phyloP scores from a whole-genome alignment of 2,888 invertebrate species.

The Heliconius hortense region DNA sequence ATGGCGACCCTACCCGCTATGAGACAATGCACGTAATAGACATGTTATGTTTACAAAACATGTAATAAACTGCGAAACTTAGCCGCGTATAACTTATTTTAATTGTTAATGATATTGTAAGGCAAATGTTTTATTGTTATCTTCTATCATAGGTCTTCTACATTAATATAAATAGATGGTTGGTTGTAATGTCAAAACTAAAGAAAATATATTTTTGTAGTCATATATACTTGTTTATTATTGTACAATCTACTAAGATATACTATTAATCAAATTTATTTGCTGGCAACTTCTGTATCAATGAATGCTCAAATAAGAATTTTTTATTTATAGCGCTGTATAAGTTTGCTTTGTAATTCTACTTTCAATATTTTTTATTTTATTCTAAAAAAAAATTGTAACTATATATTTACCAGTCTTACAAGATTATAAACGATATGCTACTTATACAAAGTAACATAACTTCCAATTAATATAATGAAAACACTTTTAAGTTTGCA shows the following conservation, averaged over 20 bases:
- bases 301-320: neutral
- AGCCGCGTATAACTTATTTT: constrained; percentile 28
- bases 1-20: constrained; percentile 63
- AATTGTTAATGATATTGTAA: constrained; percentile 21
- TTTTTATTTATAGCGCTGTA: constrained; percentile 4
- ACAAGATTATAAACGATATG: neutral
- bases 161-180: constrained; percentile 1
- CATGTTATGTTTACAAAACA: constrained; percentile 46
- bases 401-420: neutral
- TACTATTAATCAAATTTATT: neutral
- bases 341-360: neutral
- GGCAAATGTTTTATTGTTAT: constrained; percentile 12
- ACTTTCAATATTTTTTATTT: neutral
- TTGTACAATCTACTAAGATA: neutral
- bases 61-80: constrained; percentile 37
- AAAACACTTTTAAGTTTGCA: constrained; percentile 3
- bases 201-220: neutral
- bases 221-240: neutral
- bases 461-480: constrained; percentile 9
- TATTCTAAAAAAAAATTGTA: neutral
- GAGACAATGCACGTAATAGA: constrained; percentile 55
- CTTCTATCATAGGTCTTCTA: neutral
- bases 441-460: neutral
- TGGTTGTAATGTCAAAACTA: neutral
- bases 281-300: constrained; percentile 2